Base-by-base conservation (phyloP, 2,888 invertebrate species). In the Troides helena region DNA sequence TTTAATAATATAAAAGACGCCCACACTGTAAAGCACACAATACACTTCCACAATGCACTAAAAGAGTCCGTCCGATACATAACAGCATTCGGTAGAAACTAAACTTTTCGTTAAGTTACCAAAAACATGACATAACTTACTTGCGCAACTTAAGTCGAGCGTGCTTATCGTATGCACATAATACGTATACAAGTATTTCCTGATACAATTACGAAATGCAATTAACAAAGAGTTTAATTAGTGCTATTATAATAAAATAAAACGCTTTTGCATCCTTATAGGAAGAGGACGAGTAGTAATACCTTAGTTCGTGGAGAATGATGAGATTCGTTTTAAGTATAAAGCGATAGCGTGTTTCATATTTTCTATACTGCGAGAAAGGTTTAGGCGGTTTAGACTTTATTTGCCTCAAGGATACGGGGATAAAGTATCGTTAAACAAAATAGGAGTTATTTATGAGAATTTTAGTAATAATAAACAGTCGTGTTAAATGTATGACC, bases 121-220 rank as follows among this genome's bases (percentile, higher is more conserved):
- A 59, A 63, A 60, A 65, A 58, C 50, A 67, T 67, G 66, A 67
- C 63, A 70, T 70, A 70, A 66, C 46, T 14, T 21, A 36, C 62
- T 70, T 70, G 62, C 70, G 70, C 63, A 70, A 70, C 66, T 58
- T 30, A 62, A 70, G 50, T 36, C 59, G 62, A 67, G 70, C 70
- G 53, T 63, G 70, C 70, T 66, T 66, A 70, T 70, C 56, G 59
- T 70, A 39, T 53, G 25, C 53, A 59, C 63, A 61, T 70, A 70
- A 70, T 64, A 68, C 25, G 14, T 36, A 53, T 59, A 58, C 23
- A 63, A 56, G 53, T 59, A 66, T 63, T 70, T 70, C 70, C 70
- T 70, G 53, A 68, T 66, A 66, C 46, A 36, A 66, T 66, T 66
- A 53, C 66, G 66, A 66, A 66, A 66, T 18, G 25, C 25, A 66